A percentile compares a stretch with the other conserved stretches of the same genome.
These are phyloP conservation scores for Tenthredo distinguenda DNA, from an alignment of 2,888 invertebrate species.

Conservation along the genomic window DNA sequence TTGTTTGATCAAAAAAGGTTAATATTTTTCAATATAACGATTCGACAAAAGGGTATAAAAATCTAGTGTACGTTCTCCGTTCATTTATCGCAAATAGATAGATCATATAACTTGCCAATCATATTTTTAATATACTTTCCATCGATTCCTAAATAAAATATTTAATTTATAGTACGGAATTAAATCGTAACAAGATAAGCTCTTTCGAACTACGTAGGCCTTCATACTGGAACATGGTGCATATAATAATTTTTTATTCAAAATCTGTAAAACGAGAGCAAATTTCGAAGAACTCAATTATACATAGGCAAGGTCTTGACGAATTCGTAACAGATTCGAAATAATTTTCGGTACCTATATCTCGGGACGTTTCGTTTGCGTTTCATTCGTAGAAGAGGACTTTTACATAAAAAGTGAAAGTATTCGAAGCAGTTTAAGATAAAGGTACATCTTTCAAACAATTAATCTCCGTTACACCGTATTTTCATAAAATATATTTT, in stretches of 20 bases:
- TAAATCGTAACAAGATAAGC: neutral
- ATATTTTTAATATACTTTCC: conserved; percentile 30
- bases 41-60: conserved; percentile 40
- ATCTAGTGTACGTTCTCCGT: conserved; percentile 26
- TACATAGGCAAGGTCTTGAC: neutral
- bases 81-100: conserved; percentile 47
- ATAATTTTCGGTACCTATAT: neutral
- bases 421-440: neutral
- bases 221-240: neutral
- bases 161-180: neutral
- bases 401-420: neutral
- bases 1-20: conserved; percentile 33
- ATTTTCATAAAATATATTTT: conserved; percentile 17
- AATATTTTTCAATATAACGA: conserved; percentile 6
- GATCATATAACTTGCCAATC: conserved; percentile 26
- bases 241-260: neutral
- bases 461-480: neutral
- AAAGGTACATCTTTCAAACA: neutral
- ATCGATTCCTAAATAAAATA: conserved; percentile 17
- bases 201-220: conserved; percentile 35
- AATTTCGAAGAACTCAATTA: neutral
- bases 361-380: neutral
- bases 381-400: neutral
- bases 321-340: neutral
- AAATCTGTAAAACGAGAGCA: neutral